Evolutionary conservation across 2,113 vertebrate genomes (phyloP), one percentile per base, ranked within the genome.

Genomic region (Abramis brama): DNA sequence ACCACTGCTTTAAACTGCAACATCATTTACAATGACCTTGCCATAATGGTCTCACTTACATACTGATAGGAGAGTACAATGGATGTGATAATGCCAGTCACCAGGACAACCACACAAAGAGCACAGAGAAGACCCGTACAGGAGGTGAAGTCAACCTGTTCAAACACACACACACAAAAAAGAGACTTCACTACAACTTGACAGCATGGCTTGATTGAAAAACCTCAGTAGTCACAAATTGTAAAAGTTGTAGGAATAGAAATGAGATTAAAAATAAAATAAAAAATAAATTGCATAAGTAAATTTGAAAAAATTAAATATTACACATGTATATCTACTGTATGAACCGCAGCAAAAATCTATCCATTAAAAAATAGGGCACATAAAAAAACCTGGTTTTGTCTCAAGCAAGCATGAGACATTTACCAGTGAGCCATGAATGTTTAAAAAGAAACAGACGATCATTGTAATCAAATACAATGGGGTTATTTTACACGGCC

Each of bases 121-220:
- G 97, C 96, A 0, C 96, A 96, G 92, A 99, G 96, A 21, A 99
- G 91, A 25, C 98, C 98, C 0, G 95, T 92, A 68, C 97, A 99
- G 0, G 98, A 99, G 1, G 98, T 99, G 90, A 99, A 99, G 92
- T 99, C 98, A 93, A 99, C 98, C 98, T 98, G 91, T 45, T 2
- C 36, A 85, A 50, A 79, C 15, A 60, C 55, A 83, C 79, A 82
- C 39, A 52, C 47, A 50, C 47, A 50, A 3, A 47, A 17, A 52
- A 82, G 55, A 8, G 6, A 57, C 6, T 21, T 57, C 55, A 57
- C 55, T 21, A 8, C 19, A 57, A 57, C 55, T 21, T 21, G 19
- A 55, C 64, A 82, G 36, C 7, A 3, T 8, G 27, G 2, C 5
- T 66, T 68, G 2, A 19, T 30, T 7, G 9, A 68, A 68, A 33